Evolutionary conservation across 2,797 vertebrate species (phyloP), one percentile per base, ranked within the genome.

Genomic region (Onychomys arenicola): DNA sequence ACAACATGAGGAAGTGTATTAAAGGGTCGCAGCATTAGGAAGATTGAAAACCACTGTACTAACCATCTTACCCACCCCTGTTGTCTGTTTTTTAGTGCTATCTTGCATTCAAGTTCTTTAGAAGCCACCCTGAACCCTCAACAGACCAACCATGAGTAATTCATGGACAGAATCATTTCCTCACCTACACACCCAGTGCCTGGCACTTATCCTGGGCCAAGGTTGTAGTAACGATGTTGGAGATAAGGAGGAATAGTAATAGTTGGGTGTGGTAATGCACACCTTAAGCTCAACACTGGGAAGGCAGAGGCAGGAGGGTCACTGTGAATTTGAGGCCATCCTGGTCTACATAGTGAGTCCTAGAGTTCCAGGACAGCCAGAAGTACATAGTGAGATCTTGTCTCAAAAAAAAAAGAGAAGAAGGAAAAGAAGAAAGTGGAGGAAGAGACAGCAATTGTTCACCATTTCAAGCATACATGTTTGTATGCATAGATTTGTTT

Each of bases 181-280:
- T 14, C 7, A 2, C 21, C 23, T 10, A 0, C 43, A 17, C 19
- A 43, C 77, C 67, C 83, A 27, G 23, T 10, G 46, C 52, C 73
- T 69, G 76, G 25, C 43, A 7, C 0, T 57, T 32, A 11, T 46
- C 81, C 92, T 13, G 34, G 16, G 17, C 27, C 0, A 0, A 61
- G 55, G 55, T 11, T 37, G 0, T 3, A 61, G 16, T 1, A 0
- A 59, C 5, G 11, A 10, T 8, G 12, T 19, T 2, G 1, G 16
- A 17, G 4, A 46, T 40, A 32, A 91, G 17, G 43, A 67, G 13
- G 34, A 7, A 3, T n/a, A 63, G 69, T 14, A 46, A 2, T 16
- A n/a, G 21, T 11, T 1, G 1, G 46, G 21, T 13, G 4, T 43
- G 71, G 29, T 34, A 19, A 29, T 14, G 0, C 25, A 19, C 17